A percentile compares a stretch with the other conserved stretches of the same genome.
Conservation (phyloP, 2,888 invertebrate species). For the Phoronis australis region DNA sequence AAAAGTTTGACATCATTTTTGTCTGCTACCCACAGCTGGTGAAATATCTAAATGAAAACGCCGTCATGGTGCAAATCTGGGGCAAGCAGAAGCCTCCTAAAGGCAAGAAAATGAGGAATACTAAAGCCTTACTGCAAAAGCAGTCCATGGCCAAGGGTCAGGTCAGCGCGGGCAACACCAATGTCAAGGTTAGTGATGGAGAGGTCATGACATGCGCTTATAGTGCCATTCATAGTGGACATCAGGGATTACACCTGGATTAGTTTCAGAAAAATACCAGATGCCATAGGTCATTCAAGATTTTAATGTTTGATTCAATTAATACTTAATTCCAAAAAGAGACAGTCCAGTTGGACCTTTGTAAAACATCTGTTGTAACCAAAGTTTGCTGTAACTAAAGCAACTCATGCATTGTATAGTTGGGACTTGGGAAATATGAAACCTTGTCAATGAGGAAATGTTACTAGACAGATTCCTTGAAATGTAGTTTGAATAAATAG, state of each 20-base stretch:
- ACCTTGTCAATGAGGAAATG: too few species aligned
- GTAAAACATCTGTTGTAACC: too few species aligned
- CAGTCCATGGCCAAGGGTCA: slow-evolving; percentile 23
- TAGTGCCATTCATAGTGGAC: neutral
- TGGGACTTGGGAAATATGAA: too few species aligned
- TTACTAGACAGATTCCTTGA: too few species aligned
- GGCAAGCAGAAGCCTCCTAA: slow-evolving; percentile 54
- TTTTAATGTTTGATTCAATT: neutral
- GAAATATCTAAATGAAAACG: slow-evolving; percentile 54
- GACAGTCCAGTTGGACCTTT: too few species aligned
- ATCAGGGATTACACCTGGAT: too few species aligned
- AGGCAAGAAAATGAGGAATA: slow-evolving; percentile 29
- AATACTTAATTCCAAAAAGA: neutral
- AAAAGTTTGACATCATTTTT: too few species aligned
- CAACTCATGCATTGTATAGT: too few species aligned
- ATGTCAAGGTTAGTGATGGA: slow-evolving; percentile 22
- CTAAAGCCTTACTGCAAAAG: slow-evolving; percentile 25
- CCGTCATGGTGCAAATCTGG: slow-evolving; percentile 55
- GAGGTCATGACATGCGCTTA: neutral
- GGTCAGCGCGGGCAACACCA: slow-evolving; percentile 31
- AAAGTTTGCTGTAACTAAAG: too few species aligned
- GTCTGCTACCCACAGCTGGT: too few species aligned
- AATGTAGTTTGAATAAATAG: too few species aligned
- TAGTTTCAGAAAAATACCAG: neutral
- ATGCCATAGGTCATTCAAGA: neutral